These are phyloP conservation scores for Leucophenga maculata DNA, from an alignment of 2,888 invertebrate species.

Conservation along the genomic window DNA sequence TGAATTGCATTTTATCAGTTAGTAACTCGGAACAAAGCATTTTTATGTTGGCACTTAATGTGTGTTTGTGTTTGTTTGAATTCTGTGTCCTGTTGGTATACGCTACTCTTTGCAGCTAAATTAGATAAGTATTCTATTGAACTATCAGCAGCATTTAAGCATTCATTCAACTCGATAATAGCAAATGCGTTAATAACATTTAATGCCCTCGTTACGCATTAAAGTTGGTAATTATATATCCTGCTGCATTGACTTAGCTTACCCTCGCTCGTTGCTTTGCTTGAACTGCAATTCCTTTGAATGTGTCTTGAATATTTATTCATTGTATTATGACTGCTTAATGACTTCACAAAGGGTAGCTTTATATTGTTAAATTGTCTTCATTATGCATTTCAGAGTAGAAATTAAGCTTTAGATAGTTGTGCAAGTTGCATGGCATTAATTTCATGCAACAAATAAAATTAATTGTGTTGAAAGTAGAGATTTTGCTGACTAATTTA, in stretches of 20 bases:
- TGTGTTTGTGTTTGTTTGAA: not conserved
- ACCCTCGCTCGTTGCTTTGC: not conserved
- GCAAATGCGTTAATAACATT: conserved; percentile 63
- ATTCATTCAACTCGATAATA: conserved; percentile 36
- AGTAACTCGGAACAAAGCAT: conserved; percentile 35
- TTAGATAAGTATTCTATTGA: conserved; percentile 53
- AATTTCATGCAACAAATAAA: conserved; percentile 57
- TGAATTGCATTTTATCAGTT: conserved; percentile 29
- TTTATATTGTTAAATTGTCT: no score
- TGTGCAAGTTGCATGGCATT: conserved; percentile 6
- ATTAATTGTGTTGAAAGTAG: conserved; percentile 43
- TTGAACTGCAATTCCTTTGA: conserved; percentile 3
- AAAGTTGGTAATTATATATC: conserved; percentile 18
- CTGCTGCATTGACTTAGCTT: not conserved
- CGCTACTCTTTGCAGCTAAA: conserved; percentile 45
- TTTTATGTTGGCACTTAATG: conserved; percentile 26
- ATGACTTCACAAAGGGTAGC: not conserved
- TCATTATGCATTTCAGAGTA: not conserved
- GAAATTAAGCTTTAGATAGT: not conserved
- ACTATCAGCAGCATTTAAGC: conserved; percentile 25
- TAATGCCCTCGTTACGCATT: conserved; percentile 47
- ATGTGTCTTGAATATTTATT: conserved; percentile 15
- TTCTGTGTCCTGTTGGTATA: not conserved
- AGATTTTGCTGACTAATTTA: not conserved
- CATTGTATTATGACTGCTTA: conserved; percentile 19